phyloP scores from a whole-genome alignment of 1,140 invertebrate genomes.

The Drosophila ambigua region DNA sequence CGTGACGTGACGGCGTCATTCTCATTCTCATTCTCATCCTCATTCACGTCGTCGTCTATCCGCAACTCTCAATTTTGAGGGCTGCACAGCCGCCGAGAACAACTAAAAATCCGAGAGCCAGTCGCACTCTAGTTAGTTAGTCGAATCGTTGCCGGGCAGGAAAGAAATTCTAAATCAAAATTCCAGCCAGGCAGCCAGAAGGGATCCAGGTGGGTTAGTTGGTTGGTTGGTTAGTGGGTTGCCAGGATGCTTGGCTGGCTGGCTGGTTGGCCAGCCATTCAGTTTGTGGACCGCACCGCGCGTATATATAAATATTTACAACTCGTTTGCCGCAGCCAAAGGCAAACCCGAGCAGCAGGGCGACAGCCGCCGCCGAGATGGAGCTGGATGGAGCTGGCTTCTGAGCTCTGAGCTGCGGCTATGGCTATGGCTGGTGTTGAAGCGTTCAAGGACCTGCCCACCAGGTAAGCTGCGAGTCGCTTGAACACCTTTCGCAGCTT shows the following conservation, averaged over 20 bases:
- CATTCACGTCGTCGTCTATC: background rate
- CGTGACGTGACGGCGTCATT: conserved; percentile 34
- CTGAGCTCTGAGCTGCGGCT: conserved; percentile 28
- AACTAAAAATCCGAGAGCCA: conserved; percentile 56
- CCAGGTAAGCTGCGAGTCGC: conserved; percentile 58
- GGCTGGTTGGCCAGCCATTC: conserved; percentile 56
- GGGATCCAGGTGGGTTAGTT: conserved; percentile 38
- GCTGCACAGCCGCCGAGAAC: conserved; percentile 20
- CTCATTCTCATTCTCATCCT: no score
- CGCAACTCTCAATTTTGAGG: conserved; percentile 62
- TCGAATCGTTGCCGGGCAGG: conserved; percentile 42
- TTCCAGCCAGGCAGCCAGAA: conserved; percentile 52
- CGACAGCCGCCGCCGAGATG: conserved; percentile 8
- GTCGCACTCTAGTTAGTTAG: conserved; percentile 62
- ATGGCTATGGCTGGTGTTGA: conserved; percentile 50
- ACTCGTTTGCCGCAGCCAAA: conserved; percentile 79
- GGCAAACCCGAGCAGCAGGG: conserved; percentile 52
- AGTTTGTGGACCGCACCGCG: conserved; percentile 71
- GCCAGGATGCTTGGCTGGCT: background rate
- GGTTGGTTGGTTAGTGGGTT: conserved; percentile 17
- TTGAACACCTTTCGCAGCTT: conserved; percentile 61
- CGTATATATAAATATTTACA: conserved; percentile 83
- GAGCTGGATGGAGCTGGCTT: background rate
- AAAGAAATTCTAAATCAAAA: conserved; percentile 74
- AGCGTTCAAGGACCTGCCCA: conserved; percentile 69